Base-by-base conservation (phyloP, 2,797 vertebrate species). In the Syndactyla subalaris region DNA sequence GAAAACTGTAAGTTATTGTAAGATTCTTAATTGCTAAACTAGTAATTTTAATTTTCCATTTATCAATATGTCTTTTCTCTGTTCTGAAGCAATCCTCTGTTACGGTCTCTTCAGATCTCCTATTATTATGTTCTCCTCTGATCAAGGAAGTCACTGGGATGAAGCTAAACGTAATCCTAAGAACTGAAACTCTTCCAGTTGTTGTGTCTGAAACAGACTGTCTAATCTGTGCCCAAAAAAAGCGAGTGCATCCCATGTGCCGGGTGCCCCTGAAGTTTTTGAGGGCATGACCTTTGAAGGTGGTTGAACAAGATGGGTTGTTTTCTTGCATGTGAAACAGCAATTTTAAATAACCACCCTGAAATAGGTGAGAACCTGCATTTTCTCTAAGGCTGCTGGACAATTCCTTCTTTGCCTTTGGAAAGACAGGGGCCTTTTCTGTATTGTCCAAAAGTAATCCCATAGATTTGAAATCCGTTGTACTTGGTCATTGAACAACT, bases 231-330 rank as follows among this genome's bases (percentile, higher is more conserved):
- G 1, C 30, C 26, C 43, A 49, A 30, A 58, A 74, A 46, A 79
- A 72, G 38, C 0, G 0, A 16, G 0, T 7, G 22, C 16, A 9
- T 57, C 34, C 57, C 0, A 1, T 20, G 43, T 75, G 68, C 51
- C 63, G 36, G 74, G 70, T 95, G 80, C 85, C 77, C 43, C 72
- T 51, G 49, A 7, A 19, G 6, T 48, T 78, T 72, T 32, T 46
- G 27, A 63, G 85, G 59, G 23, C 12, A 0, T 24, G 46, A 43
- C 66, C 36, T 65, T 48, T 43, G 80, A 30, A 15, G 57, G 45
- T 51, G 10, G 5, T 29, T 46, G 38, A 83, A 52, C 18, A n/a
- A 22, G 34, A 89, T 0, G 19, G 27, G 34, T 57, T 70, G 34
- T 83, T 72, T 67, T 54, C 68, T 85, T 68, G 26, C 24, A 1